Percentiles rank a stretch among this genome's conserved stretches.
Conservation (phyloP, 2,888 invertebrate genomes). For the Agrotis ipsilon region DNA sequence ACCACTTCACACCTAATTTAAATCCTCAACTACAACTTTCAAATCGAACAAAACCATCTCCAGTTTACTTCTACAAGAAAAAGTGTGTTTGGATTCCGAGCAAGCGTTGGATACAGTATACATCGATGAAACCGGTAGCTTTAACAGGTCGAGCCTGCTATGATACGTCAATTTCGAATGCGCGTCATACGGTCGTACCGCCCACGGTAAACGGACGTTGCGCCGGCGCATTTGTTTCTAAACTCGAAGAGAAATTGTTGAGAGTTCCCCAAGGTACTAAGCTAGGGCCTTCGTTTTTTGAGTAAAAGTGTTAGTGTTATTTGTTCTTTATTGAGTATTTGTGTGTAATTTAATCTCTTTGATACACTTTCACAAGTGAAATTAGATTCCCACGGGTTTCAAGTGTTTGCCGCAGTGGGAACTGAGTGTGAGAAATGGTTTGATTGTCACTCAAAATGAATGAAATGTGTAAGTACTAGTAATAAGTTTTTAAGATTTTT, state of each 20-base stretch:
- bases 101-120: constrained; percentile 78
- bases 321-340: constrained; percentile 65
- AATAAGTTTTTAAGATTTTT: constrained; percentile 41
- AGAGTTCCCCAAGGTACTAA: constrained; percentile 75
- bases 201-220: constrained; percentile 87
- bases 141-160: constrained; percentile 74
- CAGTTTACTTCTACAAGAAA: constrained; percentile 35
- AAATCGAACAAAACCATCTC: constrained; percentile 71
- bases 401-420: constrained; percentile 69
- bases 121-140: constrained; percentile 62
- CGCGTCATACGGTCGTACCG: constrained; percentile 88
- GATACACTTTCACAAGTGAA: constrained; percentile 77
- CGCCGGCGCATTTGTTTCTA: constrained; percentile 75
- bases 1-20: constrained; percentile 71
- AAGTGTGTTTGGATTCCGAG: constrained; percentile 55
- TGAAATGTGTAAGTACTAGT: constrained; percentile 86
- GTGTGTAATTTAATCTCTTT: constrained; percentile 68
- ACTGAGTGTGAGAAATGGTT: constrained; percentile 69
- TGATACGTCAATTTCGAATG: constrained; percentile 82
- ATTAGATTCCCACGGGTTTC: constrained; percentile 76
- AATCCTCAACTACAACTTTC: constrained; percentile 57
- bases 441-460: constrained; percentile 76
- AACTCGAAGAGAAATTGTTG: constrained; percentile 74
- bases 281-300: constrained; percentile 66
- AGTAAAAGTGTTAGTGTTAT: constrained; percentile 58